Evolutionary conservation across 2,797 vertebrate species (phyloP), one percentile per base, ranked within the genome.

Genomic region (Sebastes oblongus): DNA sequence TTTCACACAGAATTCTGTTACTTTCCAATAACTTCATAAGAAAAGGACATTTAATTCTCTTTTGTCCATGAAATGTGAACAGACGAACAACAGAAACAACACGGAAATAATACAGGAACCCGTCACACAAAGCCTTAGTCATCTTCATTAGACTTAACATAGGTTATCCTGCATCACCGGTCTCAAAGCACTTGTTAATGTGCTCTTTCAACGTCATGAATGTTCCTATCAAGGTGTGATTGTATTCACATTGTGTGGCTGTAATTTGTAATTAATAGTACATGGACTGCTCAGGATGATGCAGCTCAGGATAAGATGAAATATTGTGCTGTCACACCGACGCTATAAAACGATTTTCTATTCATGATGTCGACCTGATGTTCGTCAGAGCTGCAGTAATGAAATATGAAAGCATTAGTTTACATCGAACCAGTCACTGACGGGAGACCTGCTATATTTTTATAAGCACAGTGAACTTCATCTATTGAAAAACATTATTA

Each of bases 161-260:
- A 14, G 18, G 36, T 62, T 25, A 59, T 46, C n/a, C 3, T 0
- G 27, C 5, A 71, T 56, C 22, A 24, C 20, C 12, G 24, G 59
- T 14, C 22, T 66, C 27, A 36, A 8, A 3, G 20, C 1, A 14
- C 55, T 76, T 58, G 16, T 64, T 46, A 71, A 39, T 66, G 29
- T 34, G 70, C 60, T 81, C 67, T 77, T 88, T 84, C 62, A 83
- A 24, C 42, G 24, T 7, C 60, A 78, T 74, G 55, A 90, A 87
- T 82, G 73, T 30, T 62, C 69, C 59, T 82, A 81, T 85, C 52
- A 85, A 79, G 50, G 20, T 64, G 1, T 66, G 65, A 85, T 27
- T 83, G 78, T 59, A 25, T 78, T 75, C 72, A 61, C 14, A 64
- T 22, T 50, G 52, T n/a, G 12, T 8, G 30, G 2, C 1, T 61